Evolutionary conservation across 2,888 invertebrate genomes (phyloP), one percentile per base, ranked within the genome.

Genomic region (Meiosimyza decipiens): DNA sequence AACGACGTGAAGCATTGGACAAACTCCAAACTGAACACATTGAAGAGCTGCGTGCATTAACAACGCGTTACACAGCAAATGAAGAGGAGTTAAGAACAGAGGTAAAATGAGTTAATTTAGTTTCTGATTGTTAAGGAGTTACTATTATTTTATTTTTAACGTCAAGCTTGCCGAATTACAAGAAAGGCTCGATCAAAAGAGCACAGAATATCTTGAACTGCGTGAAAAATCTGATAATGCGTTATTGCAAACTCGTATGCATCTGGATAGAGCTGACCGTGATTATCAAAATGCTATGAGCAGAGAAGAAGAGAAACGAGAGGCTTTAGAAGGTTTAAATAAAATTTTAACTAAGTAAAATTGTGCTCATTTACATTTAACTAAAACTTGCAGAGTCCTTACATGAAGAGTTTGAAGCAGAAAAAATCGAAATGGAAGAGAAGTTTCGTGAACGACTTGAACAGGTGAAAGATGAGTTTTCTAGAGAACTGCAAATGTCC

Each of bases 361-460:
- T 6, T 64, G n/a, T 40, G 15, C 22, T 54, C 16, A 55, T 18
- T 57, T 5, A 15, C 2, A 55, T 55, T 52, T 9, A 28, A 64
- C 16, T n/a, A 13, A 47, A 62, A 68, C 12, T 71, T 71, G 9
- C 54, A 80, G 82, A 80, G 74, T 77, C 79, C 50, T 80, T 87
- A 18, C 82, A 82, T 28, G 77, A 82, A 71, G 93, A 94, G 81
- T 88, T 93, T 67, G 88, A 94, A 63, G 88, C 91, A 78, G 89
- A 93, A 71, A 88, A 94, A 83, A 91, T 92, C 82, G 93, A 93
- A 85, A 90, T 93, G 71, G 94, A 93, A 81, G 91, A 92, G 85
- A 89, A 89, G 9, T 93, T 94, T 84, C 91, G 92, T 63, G 93
- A 93, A 75, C 91, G 92, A 22, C 78, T 87, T 64, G 81, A 81